Percentiles rank a stretch among this genome's conserved stretches.
Conservation (phyloP, 2,113 vertebrate species). For the Coturnix japonica region DNA sequence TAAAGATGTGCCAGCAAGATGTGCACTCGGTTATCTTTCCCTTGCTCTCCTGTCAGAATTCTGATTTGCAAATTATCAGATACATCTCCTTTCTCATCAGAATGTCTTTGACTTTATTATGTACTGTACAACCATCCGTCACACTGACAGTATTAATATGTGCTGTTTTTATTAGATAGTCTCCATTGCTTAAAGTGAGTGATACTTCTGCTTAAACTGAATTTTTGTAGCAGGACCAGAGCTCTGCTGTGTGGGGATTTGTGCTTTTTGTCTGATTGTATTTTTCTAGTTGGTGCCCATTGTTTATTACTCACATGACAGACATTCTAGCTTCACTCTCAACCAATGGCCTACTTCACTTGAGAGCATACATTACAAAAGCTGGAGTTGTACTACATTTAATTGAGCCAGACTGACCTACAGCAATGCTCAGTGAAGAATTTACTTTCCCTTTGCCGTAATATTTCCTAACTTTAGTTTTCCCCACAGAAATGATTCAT, state of each 20-base stretch:
- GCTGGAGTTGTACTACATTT: conserved; percentile 32
- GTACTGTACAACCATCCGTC: conserved; percentile 64
- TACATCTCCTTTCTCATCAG: conserved; percentile 42
- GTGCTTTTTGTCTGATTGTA: conserved; percentile 32
- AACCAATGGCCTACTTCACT: conserved; percentile 59
- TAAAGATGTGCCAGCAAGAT: conserved; percentile 53
- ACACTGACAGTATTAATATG: conserved; percentile 67
- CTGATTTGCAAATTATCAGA: conserved; percentile 72
- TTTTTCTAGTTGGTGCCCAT: conserved; percentile 38
- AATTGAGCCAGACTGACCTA: conserved; percentile 53
- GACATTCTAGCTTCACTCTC: conserved; percentile 34
- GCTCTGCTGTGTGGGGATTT: background rate
- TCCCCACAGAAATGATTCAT: background rate
- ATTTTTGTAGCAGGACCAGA: conserved; percentile 31
- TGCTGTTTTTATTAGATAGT: conserved; percentile 56
- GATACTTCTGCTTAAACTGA: conserved; percentile 46
- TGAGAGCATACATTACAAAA: conserved; percentile 7
- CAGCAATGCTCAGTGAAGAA: conserved; percentile 25
- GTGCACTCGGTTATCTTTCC: conserved; percentile 50
- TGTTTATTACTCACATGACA: conserved; percentile 64
- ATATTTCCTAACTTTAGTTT: background rate
- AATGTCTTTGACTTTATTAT: conserved; percentile 68
- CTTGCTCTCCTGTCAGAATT: conserved; percentile 40
- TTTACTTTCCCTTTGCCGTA: background rate
- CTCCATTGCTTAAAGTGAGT: conserved; percentile 60